Evolutionary conservation across 2,888 invertebrate species (phyloP).

Genomic region (Agrochola litura): DNA sequence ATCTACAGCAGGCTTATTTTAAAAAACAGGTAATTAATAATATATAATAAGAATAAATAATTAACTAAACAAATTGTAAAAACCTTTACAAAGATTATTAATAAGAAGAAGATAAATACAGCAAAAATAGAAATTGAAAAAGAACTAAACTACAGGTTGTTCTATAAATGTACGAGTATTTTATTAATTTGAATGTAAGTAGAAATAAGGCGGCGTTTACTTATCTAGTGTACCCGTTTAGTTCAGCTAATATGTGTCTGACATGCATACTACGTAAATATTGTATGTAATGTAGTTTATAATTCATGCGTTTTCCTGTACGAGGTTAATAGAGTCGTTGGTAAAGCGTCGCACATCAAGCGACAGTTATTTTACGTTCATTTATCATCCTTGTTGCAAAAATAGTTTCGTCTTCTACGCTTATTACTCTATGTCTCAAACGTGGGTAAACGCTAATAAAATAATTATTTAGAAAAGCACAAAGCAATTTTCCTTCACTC

Average conservation of each 20-base stretch:
- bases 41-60: background rate
- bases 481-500: background rate
- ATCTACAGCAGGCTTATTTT: background rate
- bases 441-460: background rate
- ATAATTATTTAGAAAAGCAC: background rate
- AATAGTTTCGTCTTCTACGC: background rate
- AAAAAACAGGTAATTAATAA: background rate
- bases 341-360: background rate
- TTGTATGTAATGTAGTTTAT: slow-evolving; percentile 23
- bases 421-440: background rate
- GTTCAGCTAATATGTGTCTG: slow-evolving; percentile 33
- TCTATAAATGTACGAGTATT: slow-evolving; percentile 8
- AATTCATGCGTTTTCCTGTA: slow-evolving; percentile 41
- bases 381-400: background rate
- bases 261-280: slow-evolving; percentile 47
- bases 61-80: background rate
- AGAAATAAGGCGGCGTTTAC: background rate
- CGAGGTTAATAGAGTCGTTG: background rate
- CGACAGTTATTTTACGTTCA: slow-evolving; percentile 1
- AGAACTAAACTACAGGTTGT: slow-evolving; percentile 5
- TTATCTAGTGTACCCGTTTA: slow-evolving; percentile 13
- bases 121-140: background rate
- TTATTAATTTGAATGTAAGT: background rate
- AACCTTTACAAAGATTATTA: background rate
- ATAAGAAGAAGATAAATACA: background rate